Percentiles rank a stretch among this genome's conserved stretches.
phyloP scores from a whole-genome alignment of 35 echinoderm and acorn worm species.

The Anneissia japonica region DNA sequence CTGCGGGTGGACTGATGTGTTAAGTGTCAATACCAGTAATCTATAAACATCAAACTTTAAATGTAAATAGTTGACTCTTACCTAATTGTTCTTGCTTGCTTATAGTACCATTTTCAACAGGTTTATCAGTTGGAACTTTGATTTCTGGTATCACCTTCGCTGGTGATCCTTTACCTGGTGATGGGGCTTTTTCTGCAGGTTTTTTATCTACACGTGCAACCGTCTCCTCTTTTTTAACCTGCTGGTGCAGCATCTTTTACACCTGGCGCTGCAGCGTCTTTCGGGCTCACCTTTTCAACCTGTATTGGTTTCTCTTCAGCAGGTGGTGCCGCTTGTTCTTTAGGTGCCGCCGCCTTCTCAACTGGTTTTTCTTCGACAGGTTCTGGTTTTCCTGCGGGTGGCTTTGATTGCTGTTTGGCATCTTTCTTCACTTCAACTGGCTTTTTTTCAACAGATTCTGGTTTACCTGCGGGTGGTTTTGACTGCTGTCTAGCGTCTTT shows the following conservation, averaged over 20 bases:
- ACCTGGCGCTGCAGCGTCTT: neutral
- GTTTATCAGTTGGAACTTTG: neutral
- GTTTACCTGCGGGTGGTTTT: neutral
- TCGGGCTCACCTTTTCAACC: neutral
- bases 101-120: neutral
- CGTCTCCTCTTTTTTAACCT: neutral
- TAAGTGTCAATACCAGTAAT: too few species aligned
- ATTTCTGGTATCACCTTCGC: neutral
- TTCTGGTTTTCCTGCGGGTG: too few species aligned
- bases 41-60: too few species aligned
- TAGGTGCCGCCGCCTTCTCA: neutral
- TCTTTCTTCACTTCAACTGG: neutral
- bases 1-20: too few species aligned
- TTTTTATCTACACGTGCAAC: neutral
- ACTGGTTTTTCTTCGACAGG: neutral
- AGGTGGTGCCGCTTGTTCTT: conserved; percentile 25
- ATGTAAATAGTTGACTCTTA: neutral
- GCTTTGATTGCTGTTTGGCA: neutral
- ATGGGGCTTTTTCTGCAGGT: conserved; percentile 13
- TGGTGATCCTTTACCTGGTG: neutral
- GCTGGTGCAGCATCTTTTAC: neutral
- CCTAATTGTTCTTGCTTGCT: neutral
- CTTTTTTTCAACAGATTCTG: neutral
- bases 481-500: neutral
- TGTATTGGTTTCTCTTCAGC: conserved; percentile 25